phyloP scores from a whole-genome alignment of 2,888 invertebrate genomes.

The Yponomeuta evonymella region DNA sequence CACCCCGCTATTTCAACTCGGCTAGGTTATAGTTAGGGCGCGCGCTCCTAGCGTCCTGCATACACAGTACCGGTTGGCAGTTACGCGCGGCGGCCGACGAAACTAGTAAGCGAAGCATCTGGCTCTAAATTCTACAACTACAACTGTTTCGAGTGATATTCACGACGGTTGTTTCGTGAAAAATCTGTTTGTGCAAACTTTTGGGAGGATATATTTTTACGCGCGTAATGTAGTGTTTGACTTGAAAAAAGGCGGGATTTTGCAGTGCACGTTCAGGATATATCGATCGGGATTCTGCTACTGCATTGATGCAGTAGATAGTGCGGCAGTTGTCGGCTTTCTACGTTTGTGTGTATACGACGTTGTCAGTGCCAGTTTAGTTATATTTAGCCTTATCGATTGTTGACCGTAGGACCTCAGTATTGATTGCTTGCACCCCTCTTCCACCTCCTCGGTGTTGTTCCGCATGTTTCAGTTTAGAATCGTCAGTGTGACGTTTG shows the following conservation, averaged over 20 bases:
- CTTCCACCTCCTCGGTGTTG: neutral
- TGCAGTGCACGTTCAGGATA: constrained; percentile 38
- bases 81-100: constrained; percentile 48
- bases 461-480: no score
- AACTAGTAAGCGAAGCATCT: constrained; percentile 55
- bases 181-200: constrained; percentile 16
- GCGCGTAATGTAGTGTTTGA: constrained; percentile 25
- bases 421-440: neutral
- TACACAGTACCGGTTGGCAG: constrained; percentile 34
- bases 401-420: neutral
- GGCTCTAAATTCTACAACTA: constrained; percentile 32
- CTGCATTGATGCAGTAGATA: constrained; percentile 36
- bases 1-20: constrained; percentile 58
- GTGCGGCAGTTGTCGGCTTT: constrained; percentile 33
- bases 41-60: constrained; percentile 54
- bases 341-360: constrained; percentile 28
- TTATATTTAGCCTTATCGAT: constrained; percentile 38
- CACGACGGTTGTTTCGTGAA: constrained; percentile 15
- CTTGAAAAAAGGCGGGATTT: constrained; percentile 53
- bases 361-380: constrained; percentile 37
- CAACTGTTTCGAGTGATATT: constrained; percentile 22
- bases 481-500: no score
- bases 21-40: constrained; percentile 66
- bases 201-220: constrained; percentile 8
- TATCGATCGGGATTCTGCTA: constrained; percentile 55